A percentile compares a stretch with the other conserved stretches of the same genome.
Evolutionary conservation across 2,113 vertebrate species (phyloP).

Genomic region (Zapus hudsonius): DNA sequence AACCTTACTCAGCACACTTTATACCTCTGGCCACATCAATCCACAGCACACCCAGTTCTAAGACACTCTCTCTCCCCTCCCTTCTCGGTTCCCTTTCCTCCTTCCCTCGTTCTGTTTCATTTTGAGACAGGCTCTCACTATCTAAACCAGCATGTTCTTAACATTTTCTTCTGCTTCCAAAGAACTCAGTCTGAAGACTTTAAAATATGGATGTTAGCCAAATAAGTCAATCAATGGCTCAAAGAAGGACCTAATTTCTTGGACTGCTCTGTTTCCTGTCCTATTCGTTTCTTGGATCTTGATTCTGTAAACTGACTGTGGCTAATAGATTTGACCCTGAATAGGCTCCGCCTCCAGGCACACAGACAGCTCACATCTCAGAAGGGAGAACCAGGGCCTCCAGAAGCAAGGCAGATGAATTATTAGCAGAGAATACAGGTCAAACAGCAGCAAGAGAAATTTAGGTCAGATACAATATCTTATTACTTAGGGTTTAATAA

Average conservation of each 20-base stretch:
- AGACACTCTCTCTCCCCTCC: no score
- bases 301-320: slow-evolving; percentile 31
- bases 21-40: background rate
- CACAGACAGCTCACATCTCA: background rate
- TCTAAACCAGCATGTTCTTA: background rate
- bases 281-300: slow-evolving; percentile 33
- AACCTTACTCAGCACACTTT: background rate
- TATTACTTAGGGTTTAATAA: slow-evolving; percentile 47
- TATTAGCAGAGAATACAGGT: slow-evolving; percentile 28
- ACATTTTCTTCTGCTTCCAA: background rate
- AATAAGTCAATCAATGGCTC: background rate
- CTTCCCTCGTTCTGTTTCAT: background rate
- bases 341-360: background rate
- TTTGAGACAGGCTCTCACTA: background rate
- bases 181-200: background rate
- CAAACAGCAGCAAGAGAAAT: slow-evolving; percentile 41
- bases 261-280: background rate
- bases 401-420: slow-evolving; percentile 23
- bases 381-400: background rate
- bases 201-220: background rate
- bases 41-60: background rate
- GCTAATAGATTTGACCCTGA: slow-evolving; percentile 29
- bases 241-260: background rate
- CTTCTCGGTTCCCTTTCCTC: no score
- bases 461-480: slow-evolving; percentile 51